Base-by-base conservation (phyloP, 1,140 invertebrate genomes). In the Pseudoatta argentina region DNA sequence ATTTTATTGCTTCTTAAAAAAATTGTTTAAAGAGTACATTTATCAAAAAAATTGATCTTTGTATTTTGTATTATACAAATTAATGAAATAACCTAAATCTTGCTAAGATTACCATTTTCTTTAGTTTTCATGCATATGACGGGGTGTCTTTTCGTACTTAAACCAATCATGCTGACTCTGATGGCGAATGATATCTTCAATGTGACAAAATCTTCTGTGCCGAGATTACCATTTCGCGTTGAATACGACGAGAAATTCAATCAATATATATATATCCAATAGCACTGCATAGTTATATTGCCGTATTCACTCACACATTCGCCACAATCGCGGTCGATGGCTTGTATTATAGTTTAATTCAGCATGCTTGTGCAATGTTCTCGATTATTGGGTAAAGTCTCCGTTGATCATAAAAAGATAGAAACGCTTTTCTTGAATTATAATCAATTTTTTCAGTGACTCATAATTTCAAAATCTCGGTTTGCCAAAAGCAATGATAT, bases 301-400 rank as follows among this genome's bases (percentile, higher is more conserved):
- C 34, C 0, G 27, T 79, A 0, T 24, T 79, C 14, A 18, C 61
- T 55, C 77, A 79, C 21, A 3, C 51, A 0, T 34, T 67, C 8
- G 16, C 24, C 3, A 53, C 44, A 53, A 1, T 53, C 30, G 44
- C 63, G 4, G 27, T 67, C 8, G 48, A 79, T 7, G 30, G 18
- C 7, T 67, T 79, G 8, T 79, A 79, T 14, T 79, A 53, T 39
- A 51, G n/a, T 24, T 12, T 55, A 6, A 67, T 79, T 14, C 77
- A 79, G 7, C 63, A 66, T 34, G 76, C 61, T 12, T 79, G 63
- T 7, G 63, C 61, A 67, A 79, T 79, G 63, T 79, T 79, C 2
- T 34, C 77, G 1, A 55, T 69, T 81, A 55, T 81, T 3, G 77
- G 63, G 77, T 81, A 69, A 81, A 16, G 44, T 67, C 8, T 21